Conservation (phyloP, 2,113 vertebrate species). For the Stegostoma tigrinum region DNA sequence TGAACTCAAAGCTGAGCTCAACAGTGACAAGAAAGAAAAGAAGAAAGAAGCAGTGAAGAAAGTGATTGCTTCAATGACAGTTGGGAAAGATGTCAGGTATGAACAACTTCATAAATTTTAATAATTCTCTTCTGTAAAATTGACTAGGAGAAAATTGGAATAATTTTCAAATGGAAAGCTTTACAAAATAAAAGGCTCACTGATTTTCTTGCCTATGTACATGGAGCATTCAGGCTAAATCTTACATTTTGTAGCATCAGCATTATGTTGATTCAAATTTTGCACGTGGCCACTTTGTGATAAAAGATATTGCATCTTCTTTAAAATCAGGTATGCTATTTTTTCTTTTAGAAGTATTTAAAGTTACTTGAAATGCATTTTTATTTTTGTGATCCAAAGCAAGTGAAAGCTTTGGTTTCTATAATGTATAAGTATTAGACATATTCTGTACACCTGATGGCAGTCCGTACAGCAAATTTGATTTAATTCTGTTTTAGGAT, state of each 20-base stretch:
- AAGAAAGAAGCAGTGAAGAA: conserved; percentile 98
- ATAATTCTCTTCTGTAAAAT: not conserved
- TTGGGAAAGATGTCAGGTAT: conserved; percentile 96
- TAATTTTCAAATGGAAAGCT: not conserved
- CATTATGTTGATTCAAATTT: not conserved
- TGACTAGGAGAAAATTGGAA: too few species aligned
- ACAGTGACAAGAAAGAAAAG: conserved; percentile 98
- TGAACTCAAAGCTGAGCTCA: conserved; percentile 94
- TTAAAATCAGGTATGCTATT: not conserved
- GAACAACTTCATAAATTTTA: not conserved
- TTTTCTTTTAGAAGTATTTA: not conserved
- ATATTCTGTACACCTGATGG: not conserved
- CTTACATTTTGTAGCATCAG: not conserved
- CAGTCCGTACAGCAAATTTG: not conserved
- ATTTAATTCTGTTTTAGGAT: not conserved
- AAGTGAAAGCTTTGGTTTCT: not conserved
- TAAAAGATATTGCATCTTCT: not conserved
- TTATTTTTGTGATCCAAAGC: not conserved
- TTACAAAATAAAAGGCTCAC: not conserved
- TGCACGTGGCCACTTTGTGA: not conserved
- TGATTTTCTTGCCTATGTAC: not conserved
- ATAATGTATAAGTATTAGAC: not conserved
- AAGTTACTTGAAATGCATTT: not conserved
- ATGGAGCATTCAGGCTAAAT: not conserved
- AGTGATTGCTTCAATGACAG: conserved; percentile 97